Base-by-base conservation (phyloP, 1,140 invertebrate genomes). In the Rhopalosiphum padi region DNA sequence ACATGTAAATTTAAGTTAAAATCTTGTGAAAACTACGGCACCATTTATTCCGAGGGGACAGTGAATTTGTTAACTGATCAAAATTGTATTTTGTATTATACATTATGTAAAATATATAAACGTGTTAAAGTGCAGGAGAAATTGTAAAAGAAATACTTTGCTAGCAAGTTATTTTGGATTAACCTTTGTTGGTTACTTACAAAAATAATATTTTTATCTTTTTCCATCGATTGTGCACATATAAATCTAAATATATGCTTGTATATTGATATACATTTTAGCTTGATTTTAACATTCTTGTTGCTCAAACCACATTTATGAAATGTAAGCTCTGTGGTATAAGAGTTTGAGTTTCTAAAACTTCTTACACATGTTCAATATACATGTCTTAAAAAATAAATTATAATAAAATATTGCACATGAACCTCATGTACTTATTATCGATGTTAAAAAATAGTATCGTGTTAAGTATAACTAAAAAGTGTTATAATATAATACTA, bases 51-150 rank as follows among this genome's bases (percentile, higher is more conserved):
- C 83, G 8, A 85, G 23, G 37, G 4, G 23, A 41, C 83, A 41
- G 22, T 15, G 23, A 85, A 41, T 85, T 85, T 85, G 35, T 85
- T 41, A 85, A 22, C 3, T 85, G 37, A 41, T 41, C 18, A 23
- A 83, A 83, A 83, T 83, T 83, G 35, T 5, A 9, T 41, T 25
- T 30, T 85, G 37, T 37, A 25, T 11, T 43, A 41, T 15, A 85
- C 23, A 85, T 85, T 85, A 85, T 85, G 37, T 83, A 83, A 83
- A 83, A 41, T 41, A 85, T 41, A 85, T 85, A 43, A 41, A 85
- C 37, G 23, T 85, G 9, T 23, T 85, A 43, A 43, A 43, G 37
- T 0, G 41, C 8, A 25, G 41, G 21, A 43, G 1, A 25, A 85
- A 43, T 15, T 43, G 43, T 25, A 77, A 43, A 41, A 41, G 23